Conservation (phyloP, 2,113 vertebrate genomes). For the Brienomyrus longianalis region DNA sequence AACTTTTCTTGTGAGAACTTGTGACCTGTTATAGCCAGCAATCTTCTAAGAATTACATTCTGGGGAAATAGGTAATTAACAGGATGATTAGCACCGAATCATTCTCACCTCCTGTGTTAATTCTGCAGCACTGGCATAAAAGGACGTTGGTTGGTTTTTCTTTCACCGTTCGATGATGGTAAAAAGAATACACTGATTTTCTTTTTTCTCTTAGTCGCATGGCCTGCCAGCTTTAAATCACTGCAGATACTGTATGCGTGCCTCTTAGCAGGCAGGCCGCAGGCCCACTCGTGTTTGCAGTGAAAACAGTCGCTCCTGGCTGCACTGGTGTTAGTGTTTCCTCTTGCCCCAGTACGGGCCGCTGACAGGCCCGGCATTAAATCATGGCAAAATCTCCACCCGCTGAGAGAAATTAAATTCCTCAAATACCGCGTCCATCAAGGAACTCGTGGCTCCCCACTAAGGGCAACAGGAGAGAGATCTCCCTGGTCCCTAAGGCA, state of each 20-base stretch:
- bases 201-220: background rate
- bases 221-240: background rate
- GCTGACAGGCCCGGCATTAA: background rate
- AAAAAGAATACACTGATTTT: background rate
- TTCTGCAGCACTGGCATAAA: background rate
- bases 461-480: background rate
- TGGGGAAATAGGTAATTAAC: background rate
- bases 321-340: background rate
- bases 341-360: background rate
- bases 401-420: constrained; percentile 6
- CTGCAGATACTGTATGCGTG: background rate
- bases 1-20: background rate
- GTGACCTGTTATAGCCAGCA: background rate
- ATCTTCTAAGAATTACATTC: background rate
- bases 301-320: background rate
- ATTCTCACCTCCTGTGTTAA: background rate
- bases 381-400: background rate
- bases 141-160: background rate
- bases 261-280: background rate
- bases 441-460: background rate
- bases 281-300: background rate
- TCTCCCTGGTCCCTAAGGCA: background rate
- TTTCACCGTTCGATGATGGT: background rate
- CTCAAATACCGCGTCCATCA: background rate
- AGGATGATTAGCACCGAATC: background rate